Evolutionary conservation across 2,797 vertebrate genomes (phyloP).

Genomic region (Hippopotamyrus pictus): DNA sequence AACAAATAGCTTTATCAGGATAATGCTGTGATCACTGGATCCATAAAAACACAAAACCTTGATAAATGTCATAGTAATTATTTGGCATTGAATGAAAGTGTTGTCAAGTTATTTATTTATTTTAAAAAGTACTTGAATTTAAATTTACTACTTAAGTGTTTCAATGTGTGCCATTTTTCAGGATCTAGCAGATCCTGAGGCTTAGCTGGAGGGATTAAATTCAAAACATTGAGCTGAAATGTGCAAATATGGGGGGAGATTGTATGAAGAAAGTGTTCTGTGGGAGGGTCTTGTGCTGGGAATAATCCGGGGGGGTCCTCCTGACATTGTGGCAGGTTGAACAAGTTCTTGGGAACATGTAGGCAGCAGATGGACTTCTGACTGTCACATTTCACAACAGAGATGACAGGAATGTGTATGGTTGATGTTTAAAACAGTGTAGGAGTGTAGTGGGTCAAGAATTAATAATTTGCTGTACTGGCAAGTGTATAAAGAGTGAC

Average conservation of each 20-base stretch:
- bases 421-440: conserved; percentile 10
- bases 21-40: neutral
- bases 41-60: neutral
- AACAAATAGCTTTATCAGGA: neutral
- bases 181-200: neutral
- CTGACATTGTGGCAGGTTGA: neutral
- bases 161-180: neutral
- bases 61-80: neutral
- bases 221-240: conserved; percentile 6
- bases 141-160: neutral
- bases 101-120: neutral
- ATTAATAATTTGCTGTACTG: neutral
- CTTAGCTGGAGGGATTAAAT: conserved; percentile 2
- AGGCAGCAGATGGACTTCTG: neutral
- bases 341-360: neutral
- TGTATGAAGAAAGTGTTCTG: neutral
- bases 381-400: neutral
- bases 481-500: neutral
- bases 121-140: neutral
- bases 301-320: neutral
- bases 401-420: neutral
- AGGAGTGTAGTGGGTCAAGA: neutral
- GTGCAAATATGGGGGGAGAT: neutral
- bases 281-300: neutral
- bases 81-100: neutral